Percentiles rank a stretch among this genome's conserved stretches.
Evolutionary conservation across 2,888 invertebrate genomes (phyloP).

Genomic region (Aspidapion aeneum): DNA sequence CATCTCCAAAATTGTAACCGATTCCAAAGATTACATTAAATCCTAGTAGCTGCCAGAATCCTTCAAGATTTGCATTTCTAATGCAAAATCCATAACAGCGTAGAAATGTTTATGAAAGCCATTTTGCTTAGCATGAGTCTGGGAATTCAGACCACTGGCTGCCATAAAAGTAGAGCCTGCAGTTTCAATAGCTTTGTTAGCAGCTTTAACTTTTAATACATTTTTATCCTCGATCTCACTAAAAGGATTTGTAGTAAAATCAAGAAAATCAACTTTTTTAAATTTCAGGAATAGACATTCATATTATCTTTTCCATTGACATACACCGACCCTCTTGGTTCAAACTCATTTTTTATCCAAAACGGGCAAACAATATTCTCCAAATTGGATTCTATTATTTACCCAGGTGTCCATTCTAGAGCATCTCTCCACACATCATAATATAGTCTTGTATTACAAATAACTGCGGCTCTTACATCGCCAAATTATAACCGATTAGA

Average conservation of each 20-base stretch:
- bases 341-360: conserved; percentile 72
- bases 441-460: conserved; percentile 92
- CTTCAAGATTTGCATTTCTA: conserved; percentile 83
- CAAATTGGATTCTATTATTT: conserved; percentile 78
- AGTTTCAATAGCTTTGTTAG: too few species aligned
- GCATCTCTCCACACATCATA: conserved; percentile 99
- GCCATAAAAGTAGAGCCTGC: too few species aligned
- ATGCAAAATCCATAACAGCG: conserved; percentile 90
- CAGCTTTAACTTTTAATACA: too few species aligned
- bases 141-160: too few species aligned
- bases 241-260: too few species aligned
- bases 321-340: conserved; percentile 89
- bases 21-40: conserved; percentile 84
- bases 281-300: conserved; percentile 72
- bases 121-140: too few species aligned
- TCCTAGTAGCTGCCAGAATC: conserved; percentile 86
- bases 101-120: too few species aligned
- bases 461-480: conserved; percentile 94
- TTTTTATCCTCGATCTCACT: too few species aligned
- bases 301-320: conserved; percentile 97
- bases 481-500: conserved; percentile 88
- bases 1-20: conserved; percentile 92
- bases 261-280: too few species aligned
- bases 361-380: conserved; percentile 68
- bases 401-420: conserved; percentile 95